phyloP scores from a whole-genome alignment of 1,140 invertebrate species.

The Zaprionus gabonicus region DNA sequence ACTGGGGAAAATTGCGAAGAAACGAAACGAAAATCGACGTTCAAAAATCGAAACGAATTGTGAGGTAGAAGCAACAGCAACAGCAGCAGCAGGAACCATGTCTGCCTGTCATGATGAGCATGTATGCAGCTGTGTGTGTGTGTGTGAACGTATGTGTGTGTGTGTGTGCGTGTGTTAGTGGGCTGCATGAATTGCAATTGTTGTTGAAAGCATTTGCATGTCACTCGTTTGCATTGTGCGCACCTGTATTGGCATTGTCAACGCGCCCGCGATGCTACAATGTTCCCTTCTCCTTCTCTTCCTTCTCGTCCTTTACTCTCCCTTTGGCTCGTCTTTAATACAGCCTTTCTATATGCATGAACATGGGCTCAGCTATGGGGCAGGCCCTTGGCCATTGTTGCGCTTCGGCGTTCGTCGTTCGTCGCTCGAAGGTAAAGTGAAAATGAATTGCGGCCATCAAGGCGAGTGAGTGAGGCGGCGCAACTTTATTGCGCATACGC shows the following conservation, averaged over 20 bases:
- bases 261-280: constrained; percentile 42
- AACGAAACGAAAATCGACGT: constrained; percentile 66
- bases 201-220: constrained; percentile 83
- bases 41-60: constrained; percentile 76
- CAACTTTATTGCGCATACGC: constrained; percentile 70
- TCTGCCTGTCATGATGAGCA: constrained; percentile 50
- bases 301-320: not conserved
- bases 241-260: constrained; percentile 80
- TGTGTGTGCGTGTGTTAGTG: constrained; percentile 26
- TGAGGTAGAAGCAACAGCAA: constrained; percentile 26
- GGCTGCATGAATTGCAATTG: constrained; percentile 76
- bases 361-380: constrained; percentile 27
- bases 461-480: constrained; percentile 18
- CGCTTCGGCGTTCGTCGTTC: constrained; percentile 1
- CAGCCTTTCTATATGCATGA: constrained; percentile 64
- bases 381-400: constrained; percentile 53
- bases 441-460: constrained; percentile 67
- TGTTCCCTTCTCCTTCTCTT: not conserved
- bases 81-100: constrained; percentile 6
- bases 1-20: constrained; percentile 9
- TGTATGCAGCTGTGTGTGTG: constrained; percentile 4
- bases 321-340: constrained; percentile 60
- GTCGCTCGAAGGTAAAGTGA: constrained; percentile 56
- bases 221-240: constrained; percentile 76
- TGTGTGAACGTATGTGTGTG: not conserved